Conservation (phyloP, 2,113 vertebrate genomes). For the Vanacampus margaritifer region DNA sequence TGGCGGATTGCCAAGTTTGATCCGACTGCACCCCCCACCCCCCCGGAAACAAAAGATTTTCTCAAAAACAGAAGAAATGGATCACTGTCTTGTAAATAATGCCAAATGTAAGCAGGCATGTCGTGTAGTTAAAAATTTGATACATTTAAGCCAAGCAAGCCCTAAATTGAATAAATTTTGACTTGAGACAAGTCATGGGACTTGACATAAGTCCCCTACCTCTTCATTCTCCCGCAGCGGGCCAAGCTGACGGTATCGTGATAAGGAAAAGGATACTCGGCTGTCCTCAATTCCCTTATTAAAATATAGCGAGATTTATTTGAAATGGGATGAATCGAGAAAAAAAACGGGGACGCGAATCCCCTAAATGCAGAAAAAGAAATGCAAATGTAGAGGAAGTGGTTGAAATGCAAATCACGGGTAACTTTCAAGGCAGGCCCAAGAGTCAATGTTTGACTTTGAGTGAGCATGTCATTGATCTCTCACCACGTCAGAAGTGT, state of each 20-base stretch:
- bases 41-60: not conserved
- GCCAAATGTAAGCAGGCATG: not conserved
- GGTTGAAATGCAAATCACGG: constrained; percentile 2
- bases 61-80: not conserved
- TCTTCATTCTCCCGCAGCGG: not conserved
- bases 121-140: not conserved
- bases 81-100: not conserved
- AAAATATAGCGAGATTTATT: not conserved
- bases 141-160: not conserved
- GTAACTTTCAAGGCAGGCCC: not conserved
- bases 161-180: not conserved
- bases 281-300: constrained; percentile 5
- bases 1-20: not conserved
- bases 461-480: not conserved
- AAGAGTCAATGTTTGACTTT: constrained; percentile 5
- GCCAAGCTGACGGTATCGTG: not conserved
- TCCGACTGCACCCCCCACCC: no score
- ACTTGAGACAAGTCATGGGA: not conserved
- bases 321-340: not conserved
- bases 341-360: not conserved
- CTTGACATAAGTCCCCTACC: not conserved
- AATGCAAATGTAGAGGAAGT: not conserved
- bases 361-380: constrained; percentile 3
- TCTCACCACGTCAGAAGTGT: not conserved
- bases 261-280: not conserved